These are phyloP conservation scores for Pogonomyrmex barbatus DNA, from an alignment of 1,140 invertebrate genomes.

Conservation along the genomic window DNA sequence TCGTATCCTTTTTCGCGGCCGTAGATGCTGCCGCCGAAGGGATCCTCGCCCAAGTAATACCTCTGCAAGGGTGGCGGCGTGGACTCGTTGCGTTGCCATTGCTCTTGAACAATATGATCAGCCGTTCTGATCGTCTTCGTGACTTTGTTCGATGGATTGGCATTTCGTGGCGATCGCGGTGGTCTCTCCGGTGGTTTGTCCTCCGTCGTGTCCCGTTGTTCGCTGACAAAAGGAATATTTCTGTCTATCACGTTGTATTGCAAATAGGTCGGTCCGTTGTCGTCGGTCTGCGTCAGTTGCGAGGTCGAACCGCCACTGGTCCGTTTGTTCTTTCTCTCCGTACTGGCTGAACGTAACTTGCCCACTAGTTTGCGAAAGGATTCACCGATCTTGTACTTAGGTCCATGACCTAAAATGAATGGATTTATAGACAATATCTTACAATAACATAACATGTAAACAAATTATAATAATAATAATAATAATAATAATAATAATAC, in stretches of 20 bases:
- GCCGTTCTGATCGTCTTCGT: conserved; percentile 10
- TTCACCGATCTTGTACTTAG: conserved; percentile 84
- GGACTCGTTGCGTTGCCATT: conserved; percentile 79
- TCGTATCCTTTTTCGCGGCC: conserved; percentile 93
- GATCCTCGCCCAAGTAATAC: conserved; percentile 94
- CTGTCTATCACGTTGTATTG: conserved; percentile 89
- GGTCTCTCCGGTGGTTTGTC: conserved; percentile 79
- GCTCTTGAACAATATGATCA: conserved; percentile 62
- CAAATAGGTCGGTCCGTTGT: conserved; percentile 87
- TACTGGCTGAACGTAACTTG: conserved; percentile 91
- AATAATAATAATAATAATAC: background rate
- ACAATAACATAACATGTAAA: background rate
- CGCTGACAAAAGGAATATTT: conserved; percentile 82
- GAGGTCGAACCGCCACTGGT: conserved; percentile 74
- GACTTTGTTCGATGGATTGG: conserved; percentile 35
- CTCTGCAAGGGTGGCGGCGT: conserved; percentile 88
- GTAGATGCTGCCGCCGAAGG: conserved; percentile 92
- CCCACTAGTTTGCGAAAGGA: conserved; percentile 92
- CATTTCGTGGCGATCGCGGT: conserved; percentile 80
- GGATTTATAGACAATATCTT: background rate
- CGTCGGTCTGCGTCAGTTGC: conserved; percentile 86
- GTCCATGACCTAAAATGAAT: conserved; percentile 82
- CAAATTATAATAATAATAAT: background rate
- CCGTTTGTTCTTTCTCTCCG: conserved; percentile 89
- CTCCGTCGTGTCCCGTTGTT: conserved; percentile 66